Evolutionary conservation across 1,140 invertebrate species (phyloP).

Genomic region (Lordiphosa clarofinis): DNA sequence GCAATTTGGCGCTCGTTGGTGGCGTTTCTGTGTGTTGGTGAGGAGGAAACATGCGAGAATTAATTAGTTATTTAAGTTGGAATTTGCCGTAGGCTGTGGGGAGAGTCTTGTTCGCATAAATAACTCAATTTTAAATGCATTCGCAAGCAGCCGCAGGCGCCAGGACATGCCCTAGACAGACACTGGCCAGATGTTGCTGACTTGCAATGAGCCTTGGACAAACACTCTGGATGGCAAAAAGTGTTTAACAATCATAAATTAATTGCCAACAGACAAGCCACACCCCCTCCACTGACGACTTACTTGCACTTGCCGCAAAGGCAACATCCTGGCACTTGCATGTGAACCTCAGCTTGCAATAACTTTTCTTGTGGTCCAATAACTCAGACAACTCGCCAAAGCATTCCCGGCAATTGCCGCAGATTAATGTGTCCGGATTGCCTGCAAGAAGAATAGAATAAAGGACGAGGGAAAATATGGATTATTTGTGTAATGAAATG

Average conservation of each 20-base stretch:
- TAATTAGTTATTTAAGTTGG: constrained; percentile 78
- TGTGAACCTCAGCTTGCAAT: constrained; percentile 91
- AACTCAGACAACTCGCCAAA: constrained; percentile 90
- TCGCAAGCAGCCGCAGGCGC: constrained; percentile 44
- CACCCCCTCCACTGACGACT: constrained; percentile 32
- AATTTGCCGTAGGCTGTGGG: constrained; percentile 38
- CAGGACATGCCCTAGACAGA: constrained; percentile 33
- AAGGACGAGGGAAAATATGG: background rate
- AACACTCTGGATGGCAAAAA: constrained; percentile 54
- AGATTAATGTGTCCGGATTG: constrained; percentile 92
- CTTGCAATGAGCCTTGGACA: constrained; percentile 51
- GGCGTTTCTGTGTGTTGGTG: constrained; percentile 59
- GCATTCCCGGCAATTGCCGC: constrained; percentile 92
- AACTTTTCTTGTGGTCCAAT: constrained; percentile 91
- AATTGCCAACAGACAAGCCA: constrained; percentile 68
- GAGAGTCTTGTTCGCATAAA: constrained; percentile 51
- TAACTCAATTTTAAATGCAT: constrained; percentile 77
- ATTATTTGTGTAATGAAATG: too few relatives aligned
- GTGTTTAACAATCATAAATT: constrained; percentile 80
- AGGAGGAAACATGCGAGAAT: constrained; percentile 62
- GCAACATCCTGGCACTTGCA: constrained; percentile 87
- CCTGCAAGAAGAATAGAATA: constrained; percentile 81
- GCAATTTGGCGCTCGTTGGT: constrained; percentile 82
- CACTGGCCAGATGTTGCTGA: constrained; percentile 58
- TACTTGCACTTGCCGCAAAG: constrained; percentile 78